Conservation (phyloP, 2,113 vertebrate genomes). For the Gopherus flavomarginatus region DNA sequence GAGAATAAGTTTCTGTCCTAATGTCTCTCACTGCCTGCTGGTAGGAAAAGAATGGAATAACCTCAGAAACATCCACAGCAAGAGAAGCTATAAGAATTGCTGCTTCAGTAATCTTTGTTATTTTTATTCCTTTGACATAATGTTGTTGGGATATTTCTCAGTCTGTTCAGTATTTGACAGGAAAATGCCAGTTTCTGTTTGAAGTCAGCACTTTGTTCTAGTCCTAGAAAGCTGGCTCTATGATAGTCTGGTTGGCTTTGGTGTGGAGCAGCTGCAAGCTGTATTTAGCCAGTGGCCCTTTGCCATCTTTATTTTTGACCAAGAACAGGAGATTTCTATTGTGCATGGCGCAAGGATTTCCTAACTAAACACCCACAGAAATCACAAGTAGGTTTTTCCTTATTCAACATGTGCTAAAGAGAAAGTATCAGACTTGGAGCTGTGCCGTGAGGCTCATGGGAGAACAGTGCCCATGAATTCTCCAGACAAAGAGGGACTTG, state of each 20-base stretch:
- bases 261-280: neutral
- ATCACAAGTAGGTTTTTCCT: neutral
- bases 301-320: neutral
- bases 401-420: too few species aligned
- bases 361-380: neutral
- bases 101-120: neutral
- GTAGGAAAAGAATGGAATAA: neutral
- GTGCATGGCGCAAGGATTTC: neutral
- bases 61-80: neutral
- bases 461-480: neutral
- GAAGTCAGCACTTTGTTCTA: neutral
- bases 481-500: neutral
- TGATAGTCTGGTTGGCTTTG: neutral
- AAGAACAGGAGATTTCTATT: neutral
- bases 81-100: fast-evolving
- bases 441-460: neutral
- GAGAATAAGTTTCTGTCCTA: neutral
- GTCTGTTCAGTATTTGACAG: fast-evolving
- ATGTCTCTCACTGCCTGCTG: neutral
- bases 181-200: neutral
- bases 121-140: neutral
- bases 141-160: neutral
- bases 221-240: neutral
- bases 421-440: neutral
- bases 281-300: neutral